These are phyloP conservation scores for Potamarius usumacintae DNA, from an alignment of 2,113 vertebrate species.

Conservation along the genomic window DNA sequence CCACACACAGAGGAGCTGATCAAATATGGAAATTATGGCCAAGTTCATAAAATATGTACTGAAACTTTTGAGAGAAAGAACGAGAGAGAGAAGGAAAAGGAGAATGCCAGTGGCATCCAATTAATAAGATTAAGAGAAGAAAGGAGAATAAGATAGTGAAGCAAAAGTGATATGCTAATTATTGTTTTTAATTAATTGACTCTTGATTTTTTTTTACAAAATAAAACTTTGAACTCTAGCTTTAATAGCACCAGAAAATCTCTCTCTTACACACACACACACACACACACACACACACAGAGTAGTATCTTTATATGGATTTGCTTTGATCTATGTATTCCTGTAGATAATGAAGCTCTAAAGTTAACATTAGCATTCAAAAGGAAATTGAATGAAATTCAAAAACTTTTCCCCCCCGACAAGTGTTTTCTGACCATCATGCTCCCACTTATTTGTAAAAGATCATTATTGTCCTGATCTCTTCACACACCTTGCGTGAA, in stretches of 20 bases:
- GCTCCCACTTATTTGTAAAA: too few species aligned
- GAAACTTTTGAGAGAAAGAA: neutral
- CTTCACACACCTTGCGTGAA: too few species aligned
- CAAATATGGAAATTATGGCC: neutral
- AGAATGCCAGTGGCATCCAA: neutral
- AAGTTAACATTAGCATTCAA: neutral
- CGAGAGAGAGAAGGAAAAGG: neutral
- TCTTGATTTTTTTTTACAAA: neutral
- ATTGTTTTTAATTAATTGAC: conserved; percentile 30
- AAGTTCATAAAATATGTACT: neutral
- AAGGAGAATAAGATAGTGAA: neutral
- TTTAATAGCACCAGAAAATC: neutral
- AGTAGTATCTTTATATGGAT: neutral
- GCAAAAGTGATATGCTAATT: conserved; percentile 1
- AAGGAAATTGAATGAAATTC: too few species aligned
- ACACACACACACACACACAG: neutral
- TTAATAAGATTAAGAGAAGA: conserved; percentile 5
- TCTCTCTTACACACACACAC: neutral
- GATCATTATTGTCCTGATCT: too few species aligned
- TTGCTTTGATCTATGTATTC: neutral
- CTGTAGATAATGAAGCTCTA: neutral
- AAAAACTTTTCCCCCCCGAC: too few species aligned
- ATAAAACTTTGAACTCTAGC: neutral
- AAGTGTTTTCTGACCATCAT: too few species aligned
- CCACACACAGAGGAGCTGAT: neutral